A percentile compares a stretch with the other conserved stretches of the same genome.
These are phyloP conservation scores for Junonia oenone DNA, from an alignment of 2,888 invertebrate genomes.

Conservation along the genomic window DNA sequence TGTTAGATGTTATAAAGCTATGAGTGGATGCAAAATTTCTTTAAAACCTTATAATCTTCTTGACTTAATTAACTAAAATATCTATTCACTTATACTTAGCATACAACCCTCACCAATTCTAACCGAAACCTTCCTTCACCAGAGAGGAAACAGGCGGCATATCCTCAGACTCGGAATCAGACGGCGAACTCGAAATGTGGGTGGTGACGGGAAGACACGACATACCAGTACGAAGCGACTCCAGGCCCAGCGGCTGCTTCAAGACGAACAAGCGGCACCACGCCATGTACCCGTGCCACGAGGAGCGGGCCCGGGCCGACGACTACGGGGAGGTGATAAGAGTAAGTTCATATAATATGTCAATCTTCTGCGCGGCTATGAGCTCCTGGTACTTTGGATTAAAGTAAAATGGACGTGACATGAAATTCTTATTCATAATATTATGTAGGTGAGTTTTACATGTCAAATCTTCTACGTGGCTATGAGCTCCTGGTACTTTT, in stretches of 20 bases:
- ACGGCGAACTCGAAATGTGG: constrained; percentile 91
- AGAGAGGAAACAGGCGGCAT: constrained; percentile 85
- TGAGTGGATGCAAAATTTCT: no score
- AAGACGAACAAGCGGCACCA: constrained; percentile 91
- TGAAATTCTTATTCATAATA: no score
- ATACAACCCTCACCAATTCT: no score
- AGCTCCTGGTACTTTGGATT: not conserved
- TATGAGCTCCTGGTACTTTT: not conserved
- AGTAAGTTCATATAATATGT: no score
- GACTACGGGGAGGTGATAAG: constrained; percentile 97
- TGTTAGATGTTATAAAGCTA: no score
- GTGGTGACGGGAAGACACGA: constrained; percentile 93
- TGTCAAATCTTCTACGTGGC: no score
- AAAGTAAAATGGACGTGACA: no score
- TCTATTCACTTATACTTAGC: no score
- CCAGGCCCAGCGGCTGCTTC: constrained; percentile 71
- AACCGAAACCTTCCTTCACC: no score
- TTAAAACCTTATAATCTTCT: no score
- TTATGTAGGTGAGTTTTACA: no score
- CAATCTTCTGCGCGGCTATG: not conserved
- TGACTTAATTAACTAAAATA: no score
- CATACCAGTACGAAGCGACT: constrained; percentile 87
- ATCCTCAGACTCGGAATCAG: constrained; percentile 87
- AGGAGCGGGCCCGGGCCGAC: constrained; percentile 94
- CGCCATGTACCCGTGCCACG: constrained; percentile 97